Conservation (phyloP, 1,140 invertebrate species). For the Lepidurus packardi region DNA sequence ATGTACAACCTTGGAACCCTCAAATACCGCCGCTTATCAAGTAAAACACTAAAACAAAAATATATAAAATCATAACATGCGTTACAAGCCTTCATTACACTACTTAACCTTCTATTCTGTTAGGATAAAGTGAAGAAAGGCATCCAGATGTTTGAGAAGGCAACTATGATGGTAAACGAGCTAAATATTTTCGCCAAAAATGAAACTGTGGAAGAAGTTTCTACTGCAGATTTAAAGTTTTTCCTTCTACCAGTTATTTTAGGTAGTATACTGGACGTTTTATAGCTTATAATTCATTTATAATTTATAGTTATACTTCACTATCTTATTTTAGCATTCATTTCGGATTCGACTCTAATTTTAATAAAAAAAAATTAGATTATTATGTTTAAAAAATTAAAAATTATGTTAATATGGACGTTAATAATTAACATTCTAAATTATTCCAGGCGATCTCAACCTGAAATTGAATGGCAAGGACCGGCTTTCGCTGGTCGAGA, state of each 20-base stretch:
- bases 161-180: constrained; percentile 68
- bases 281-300: not conserved
- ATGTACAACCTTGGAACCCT: constrained; percentile 52
- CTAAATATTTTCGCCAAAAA: constrained; percentile 79
- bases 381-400: no score
- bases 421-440: constrained; percentile 74
- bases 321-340: no score
- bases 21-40: constrained; percentile 56
- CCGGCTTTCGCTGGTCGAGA: constrained; percentile 60
- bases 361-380: no score
- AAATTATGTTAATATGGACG: not conserved
- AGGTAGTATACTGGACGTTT: constrained; percentile 48
- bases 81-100: constrained; percentile 34
- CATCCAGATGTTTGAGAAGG: constrained; percentile 67
- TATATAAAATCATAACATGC: not conserved
- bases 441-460: constrained; percentile 66
- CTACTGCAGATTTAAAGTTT: constrained; percentile 77
- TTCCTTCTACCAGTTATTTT: constrained; percentile 75
- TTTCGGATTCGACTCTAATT: no score
- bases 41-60: constrained; percentile 42
- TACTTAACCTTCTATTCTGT: constrained; percentile 38
- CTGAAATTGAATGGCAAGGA: constrained; percentile 59
- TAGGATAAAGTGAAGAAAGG: constrained; percentile 61
- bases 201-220: constrained; percentile 78
- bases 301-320: no score